These are phyloP conservation scores for Macrocentrus cingulum DNA, from an alignment of 1,140 invertebrate genomes.

Conservation along the genomic window DNA sequence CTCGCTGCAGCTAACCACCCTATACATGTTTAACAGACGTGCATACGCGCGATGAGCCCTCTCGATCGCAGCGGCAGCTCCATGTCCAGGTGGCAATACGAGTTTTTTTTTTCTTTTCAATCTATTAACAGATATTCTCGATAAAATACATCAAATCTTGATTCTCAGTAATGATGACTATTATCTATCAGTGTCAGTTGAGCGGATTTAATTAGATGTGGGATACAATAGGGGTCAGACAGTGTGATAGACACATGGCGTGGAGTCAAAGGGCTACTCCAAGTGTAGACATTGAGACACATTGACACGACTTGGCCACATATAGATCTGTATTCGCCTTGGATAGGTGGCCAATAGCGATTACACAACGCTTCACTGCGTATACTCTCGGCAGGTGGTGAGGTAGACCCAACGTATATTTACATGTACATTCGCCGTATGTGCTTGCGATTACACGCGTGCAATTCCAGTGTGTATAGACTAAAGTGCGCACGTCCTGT, in stretches of 20 bases:
- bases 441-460: conserved; percentile 23
- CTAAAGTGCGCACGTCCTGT: too few species aligned
- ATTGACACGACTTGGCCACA: conserved; percentile 6
- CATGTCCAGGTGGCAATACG: conserved; percentile 14
- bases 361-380: background rate
- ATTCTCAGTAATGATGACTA: conserved; percentile 19
- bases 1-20: background rate
- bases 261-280: conserved; percentile 15
- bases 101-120: background rate
- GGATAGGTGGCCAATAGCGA: background rate
- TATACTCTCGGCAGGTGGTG: conserved; percentile 18
- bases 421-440: conserved; percentile 19
- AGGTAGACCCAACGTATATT: conserved; percentile 16
- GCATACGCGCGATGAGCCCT: conserved; percentile 19
- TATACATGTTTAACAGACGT: conserved; percentile 23
- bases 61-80: background rate
- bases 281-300: conserved; percentile 5
- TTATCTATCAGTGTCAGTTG: conserved; percentile 3
- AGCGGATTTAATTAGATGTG: conserved; percentile 23
- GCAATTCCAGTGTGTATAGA: too few species aligned
- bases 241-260: conserved; percentile 7
- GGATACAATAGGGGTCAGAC: too few species aligned
- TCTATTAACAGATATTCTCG: background rate
- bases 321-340: too few species aligned
- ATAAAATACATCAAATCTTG: background rate